Percentiles rank a stretch among this genome's conserved stretches.
These are phyloP conservation scores for Hippocampus mohnikei DNA, from an alignment of 2,113 vertebrate species.

Conservation along the genomic window DNA sequence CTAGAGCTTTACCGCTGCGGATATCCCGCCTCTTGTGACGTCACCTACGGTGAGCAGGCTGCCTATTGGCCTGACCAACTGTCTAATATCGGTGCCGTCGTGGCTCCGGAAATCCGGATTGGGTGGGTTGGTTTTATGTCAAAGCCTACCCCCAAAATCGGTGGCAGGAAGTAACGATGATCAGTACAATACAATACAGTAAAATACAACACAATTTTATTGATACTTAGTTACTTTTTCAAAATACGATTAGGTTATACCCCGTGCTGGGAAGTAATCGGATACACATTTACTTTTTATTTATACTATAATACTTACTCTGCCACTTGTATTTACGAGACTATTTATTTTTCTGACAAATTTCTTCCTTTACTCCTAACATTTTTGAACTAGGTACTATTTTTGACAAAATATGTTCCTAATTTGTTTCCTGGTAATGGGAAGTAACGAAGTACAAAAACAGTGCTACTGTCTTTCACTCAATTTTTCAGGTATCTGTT, in stretches of 20 bases:
- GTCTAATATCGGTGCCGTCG: conserved; percentile 45
- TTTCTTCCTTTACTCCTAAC: neutral
- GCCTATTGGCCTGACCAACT: conserved; percentile 31
- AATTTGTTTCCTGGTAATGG: neutral
- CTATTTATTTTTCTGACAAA: neutral
- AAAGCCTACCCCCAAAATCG: neutral
- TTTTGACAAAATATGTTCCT: neutral
- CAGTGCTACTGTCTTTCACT: too few species aligned
- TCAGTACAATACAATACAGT: too few species aligned
- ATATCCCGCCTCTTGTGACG: conserved; percentile 71
- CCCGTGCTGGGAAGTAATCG: too few species aligned
- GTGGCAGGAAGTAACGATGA: neutral
- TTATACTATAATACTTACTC: too few species aligned
- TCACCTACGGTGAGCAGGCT: conserved; percentile 17
- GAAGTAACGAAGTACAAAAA: neutral
- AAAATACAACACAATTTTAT: too few species aligned
- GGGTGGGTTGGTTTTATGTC: conserved; percentile 34
- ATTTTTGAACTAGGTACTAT: neutral
- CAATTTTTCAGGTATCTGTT: too few species aligned
- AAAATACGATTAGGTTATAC: too few species aligned
- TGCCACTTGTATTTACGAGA: too few species aligned
- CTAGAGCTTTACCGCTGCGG: conserved; percentile 62
- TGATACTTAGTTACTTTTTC: too few species aligned
- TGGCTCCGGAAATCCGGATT: conserved; percentile 41
- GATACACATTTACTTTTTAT: too few species aligned